Conservation (phyloP, 1,140 invertebrate genomes). For the Grapholita molesta region DNA sequence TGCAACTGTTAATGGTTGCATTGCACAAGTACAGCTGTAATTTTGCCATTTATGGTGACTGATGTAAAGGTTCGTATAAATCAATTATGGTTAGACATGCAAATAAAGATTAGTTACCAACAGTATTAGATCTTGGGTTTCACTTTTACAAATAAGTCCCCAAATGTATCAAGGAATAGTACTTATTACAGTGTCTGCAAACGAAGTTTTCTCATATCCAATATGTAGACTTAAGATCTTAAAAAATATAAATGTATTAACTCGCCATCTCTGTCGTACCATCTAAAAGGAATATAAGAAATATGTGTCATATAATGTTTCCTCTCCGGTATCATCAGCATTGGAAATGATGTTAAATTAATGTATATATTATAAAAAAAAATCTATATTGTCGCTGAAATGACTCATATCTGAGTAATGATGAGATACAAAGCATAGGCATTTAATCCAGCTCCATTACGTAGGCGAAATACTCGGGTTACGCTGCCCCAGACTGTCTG, state of each 20-base stretch:
- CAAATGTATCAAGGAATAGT: neutral
- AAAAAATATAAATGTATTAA: neutral
- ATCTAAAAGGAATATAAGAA: neutral
- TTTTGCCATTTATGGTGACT: neutral
- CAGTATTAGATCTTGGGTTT: neutral
- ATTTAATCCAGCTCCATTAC: constrained; percentile 5
- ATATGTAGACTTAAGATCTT: neutral
- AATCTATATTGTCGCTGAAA: neutral
- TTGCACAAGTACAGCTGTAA: neutral
- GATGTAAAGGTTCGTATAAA: neutral
- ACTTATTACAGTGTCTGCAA: neutral
- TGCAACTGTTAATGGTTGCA: neutral
- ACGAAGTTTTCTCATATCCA: neutral
- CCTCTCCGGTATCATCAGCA: neutral
- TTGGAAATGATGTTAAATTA: neutral
- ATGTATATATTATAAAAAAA: neutral
- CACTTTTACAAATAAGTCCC: neutral
- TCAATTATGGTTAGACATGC: neutral
- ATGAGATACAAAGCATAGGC: neutral
- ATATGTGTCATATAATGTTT: neutral
- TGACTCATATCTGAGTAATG: neutral
- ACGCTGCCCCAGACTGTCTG: neutral
- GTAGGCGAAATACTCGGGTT: constrained; percentile 11
- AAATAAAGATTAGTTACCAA: neutral
- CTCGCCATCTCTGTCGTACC: neutral